Evolutionary conservation across 2,888 invertebrate species (phyloP), one percentile per base, ranked within the genome.

Genomic region (Folsomia candida): DNA sequence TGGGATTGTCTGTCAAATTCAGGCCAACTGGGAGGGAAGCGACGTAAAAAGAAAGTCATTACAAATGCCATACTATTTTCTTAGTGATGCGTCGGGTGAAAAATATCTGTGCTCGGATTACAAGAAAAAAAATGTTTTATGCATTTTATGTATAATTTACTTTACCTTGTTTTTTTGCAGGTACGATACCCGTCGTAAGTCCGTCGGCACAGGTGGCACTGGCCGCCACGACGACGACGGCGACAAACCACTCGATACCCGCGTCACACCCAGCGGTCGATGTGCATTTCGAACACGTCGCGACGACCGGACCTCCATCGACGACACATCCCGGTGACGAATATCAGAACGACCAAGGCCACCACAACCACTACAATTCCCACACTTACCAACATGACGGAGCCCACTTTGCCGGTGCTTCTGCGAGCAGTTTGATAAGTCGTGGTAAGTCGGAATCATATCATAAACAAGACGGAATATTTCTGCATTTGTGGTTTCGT

Each of bases 361-460:
- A 64, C 22, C 29, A 47, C 25, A 14, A 51, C 51, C 6, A 60
- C 24, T 4, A n/a, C n/a, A n/a, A n/a, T n/a, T n/a, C n/a, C n/a
- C n/a, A n/a, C n/a, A n/a, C 22, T 29, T 37, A 51, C 20, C 64
- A 64, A 20, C 29, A 64, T 22, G 64, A 64, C 24, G 64, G 64
- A 64, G 2, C 14, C 22, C 51, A 64, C 25, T 64, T 64, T 51
- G 29, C 24, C 2, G 62, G 62, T n/a, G 62, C 62, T 11, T 51
- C 51, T 47, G 64, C 64, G 4, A 64, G 64, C 51, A 64, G 64
- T 24, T 51, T 64, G 51, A 64, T 24, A 3, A 51, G 64, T 64
- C 64, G 64, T 28, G 64, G 64, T 64, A n/a, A 51, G 47, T 67
- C 57, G 67, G 63, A 67, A 51, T 51, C 22, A 26, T 65, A 47